Evolutionary conservation across 2,888 invertebrate genomes (phyloP).

Genomic region (Watsonalla binaria): DNA sequence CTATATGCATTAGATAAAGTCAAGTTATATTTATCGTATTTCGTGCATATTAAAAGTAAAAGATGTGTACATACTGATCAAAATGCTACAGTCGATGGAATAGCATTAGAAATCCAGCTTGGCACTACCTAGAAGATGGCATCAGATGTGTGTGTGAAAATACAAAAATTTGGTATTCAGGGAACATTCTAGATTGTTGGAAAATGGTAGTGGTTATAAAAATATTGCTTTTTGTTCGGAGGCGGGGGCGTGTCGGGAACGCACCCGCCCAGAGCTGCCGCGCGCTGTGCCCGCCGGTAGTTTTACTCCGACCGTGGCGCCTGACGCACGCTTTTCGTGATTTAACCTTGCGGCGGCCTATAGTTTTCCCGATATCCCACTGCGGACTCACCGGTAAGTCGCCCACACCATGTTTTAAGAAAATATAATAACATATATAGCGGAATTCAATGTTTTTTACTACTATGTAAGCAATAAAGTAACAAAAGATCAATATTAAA

Average conservation of each 20-base stretch:
- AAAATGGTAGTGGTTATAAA: neutral
- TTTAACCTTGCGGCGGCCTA: neutral
- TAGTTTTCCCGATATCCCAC: neutral
- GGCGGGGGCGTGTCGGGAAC: constrained; percentile 53
- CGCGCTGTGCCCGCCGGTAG: constrained; percentile 36
- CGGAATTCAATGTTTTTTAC: too few relatives aligned
- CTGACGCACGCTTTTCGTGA: constrained; percentile 19
- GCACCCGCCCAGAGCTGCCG: constrained; percentile 54
- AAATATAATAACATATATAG: too few relatives aligned
- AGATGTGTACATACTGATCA: too few relatives aligned
- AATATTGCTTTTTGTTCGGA: constrained; percentile 7
- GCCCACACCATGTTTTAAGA: too few relatives aligned
- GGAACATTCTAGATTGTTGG: constrained; percentile 10
- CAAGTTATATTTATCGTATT: too few relatives aligned
- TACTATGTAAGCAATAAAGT: too few relatives aligned
- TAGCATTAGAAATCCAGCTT: too few relatives aligned
- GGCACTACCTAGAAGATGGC: too few relatives aligned
- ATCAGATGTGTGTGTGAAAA: constrained; percentile 2
- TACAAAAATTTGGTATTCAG: neutral
- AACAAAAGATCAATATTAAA: too few relatives aligned
- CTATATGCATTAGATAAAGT: too few relatives aligned
- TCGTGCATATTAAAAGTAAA: too few relatives aligned
- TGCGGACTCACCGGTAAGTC: neutral
- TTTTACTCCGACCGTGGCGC: constrained; percentile 30
- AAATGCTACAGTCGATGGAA: too few relatives aligned